Base-by-base conservation (phyloP, 2,797 vertebrate species). In the Trachurus trachurus region DNA sequence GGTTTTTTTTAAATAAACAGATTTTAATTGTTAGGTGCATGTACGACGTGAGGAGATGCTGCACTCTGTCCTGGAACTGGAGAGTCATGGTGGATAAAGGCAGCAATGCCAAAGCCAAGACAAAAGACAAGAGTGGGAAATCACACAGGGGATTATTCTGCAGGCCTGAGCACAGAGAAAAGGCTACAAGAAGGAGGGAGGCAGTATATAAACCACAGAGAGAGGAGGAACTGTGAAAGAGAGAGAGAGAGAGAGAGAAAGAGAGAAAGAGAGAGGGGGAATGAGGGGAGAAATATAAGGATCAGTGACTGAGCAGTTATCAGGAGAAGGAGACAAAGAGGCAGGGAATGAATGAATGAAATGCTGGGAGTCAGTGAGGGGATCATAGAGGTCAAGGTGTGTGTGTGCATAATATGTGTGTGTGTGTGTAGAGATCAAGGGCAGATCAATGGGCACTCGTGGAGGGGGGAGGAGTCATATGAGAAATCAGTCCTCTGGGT, bases 111-210 rank as follows among this genome's bases (percentile, higher is more conserved):
- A 81, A 85, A 74, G 61, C 81, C 77, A 76, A 82, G 63, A 79
- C 76, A 82, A 90, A 84, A 78, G 40, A 66, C 62, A 61, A 72
- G 72, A 86, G 77, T 66, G 65, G 64, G 81, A 86, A 89, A 83
- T 88, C 87, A 78, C 83, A 84, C 53, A 54, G 59, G 75, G 84
- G 81, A 90, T 89, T 87, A 92, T 87, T 83, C 85, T 87, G 82
- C 84, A 76, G 70, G 60, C 73, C 81, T 79, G 75, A 88, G 75
- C 74, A 60, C 69, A 66, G 45, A 76, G 76, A 82, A 85, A 86
- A 74, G 72, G 66, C 44, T 7, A 53, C 1, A 34, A 64, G 71
- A 79, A 9, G 5, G 52, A 17, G 60, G 39, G 10, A 82, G 45
- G 63, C 11, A 53, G 56, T 64, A 68, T 22, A 68, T 64, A 78